Evolutionary conservation across 2,888 invertebrate species (phyloP).

Genomic region (Lepidocyrtoides sp.): DNA sequence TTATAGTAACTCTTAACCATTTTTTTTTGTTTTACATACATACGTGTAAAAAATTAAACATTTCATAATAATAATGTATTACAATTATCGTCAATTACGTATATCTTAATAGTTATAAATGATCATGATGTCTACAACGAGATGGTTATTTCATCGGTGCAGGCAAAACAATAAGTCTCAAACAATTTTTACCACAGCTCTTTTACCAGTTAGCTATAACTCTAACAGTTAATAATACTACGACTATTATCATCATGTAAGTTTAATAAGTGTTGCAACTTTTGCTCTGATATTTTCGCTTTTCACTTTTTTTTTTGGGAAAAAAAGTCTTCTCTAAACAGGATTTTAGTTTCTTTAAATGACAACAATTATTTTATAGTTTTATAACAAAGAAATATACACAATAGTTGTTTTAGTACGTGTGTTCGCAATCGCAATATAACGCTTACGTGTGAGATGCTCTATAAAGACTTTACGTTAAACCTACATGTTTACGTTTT

Average conservation of each 20-base stretch:
- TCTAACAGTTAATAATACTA: constrained; percentile 13
- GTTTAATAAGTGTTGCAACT: neutral
- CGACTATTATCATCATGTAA: neutral
- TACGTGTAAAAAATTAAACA: constrained; percentile 61
- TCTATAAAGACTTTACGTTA: no score
- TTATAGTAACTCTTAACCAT: neutral
- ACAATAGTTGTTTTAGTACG: no score
- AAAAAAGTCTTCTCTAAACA: no score
- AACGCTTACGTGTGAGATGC: no score
- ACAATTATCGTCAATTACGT: neutral
- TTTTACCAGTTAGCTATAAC: constrained; percentile 28
- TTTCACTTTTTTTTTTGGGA: neutral
- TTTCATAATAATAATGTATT: constrained; percentile 22
- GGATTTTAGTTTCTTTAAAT: no score
- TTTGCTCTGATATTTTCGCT: neutral
- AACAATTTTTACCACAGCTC: constrained; percentile 64
- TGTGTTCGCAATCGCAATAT: no score
- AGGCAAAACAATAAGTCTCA: constrained; percentile 67
- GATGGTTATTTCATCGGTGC: constrained; percentile 45
- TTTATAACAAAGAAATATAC: no score
- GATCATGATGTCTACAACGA: constrained; percentile 42
- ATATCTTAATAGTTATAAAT: constrained; percentile 26
- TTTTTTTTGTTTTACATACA: neutral
- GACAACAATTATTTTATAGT: no score
- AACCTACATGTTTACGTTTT: no score